Conservation (phyloP, 2,113 vertebrate genomes). For the Varanus salvator region DNA sequence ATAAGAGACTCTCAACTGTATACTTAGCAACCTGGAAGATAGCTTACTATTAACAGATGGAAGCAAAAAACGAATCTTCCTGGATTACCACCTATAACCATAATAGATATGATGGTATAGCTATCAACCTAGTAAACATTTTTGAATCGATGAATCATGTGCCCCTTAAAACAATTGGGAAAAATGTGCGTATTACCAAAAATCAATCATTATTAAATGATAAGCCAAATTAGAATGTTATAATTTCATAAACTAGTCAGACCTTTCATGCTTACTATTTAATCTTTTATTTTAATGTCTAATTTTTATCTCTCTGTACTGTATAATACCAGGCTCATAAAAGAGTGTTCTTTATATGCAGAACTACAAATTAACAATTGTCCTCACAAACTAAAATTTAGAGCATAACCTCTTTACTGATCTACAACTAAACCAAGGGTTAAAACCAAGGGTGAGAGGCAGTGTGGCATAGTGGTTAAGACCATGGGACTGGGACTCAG, state of each 20-base stretch:
- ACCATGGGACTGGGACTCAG: too few relatives aligned
- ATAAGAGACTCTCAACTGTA: constrained; percentile 9
- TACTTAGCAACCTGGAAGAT: not conserved
- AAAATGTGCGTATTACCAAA: not conserved
- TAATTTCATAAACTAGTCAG: not conserved
- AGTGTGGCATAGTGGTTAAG: too few relatives aligned
- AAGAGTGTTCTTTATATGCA: not conserved
- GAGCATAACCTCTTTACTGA: not conserved
- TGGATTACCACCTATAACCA: not conserved
- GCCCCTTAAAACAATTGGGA: not conserved
- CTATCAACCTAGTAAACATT: not conserved
- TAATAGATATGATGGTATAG: not conserved
- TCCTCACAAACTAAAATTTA: not conserved
- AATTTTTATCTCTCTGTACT: not conserved
- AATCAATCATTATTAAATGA: not conserved
- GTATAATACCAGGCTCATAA: not conserved
- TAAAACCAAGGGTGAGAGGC: too few relatives aligned
- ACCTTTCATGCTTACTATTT: not conserved
- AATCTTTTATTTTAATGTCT: not conserved
- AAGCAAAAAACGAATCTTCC: not conserved
- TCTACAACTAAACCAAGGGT: not conserved
- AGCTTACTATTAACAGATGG: not conserved
- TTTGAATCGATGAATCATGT: not conserved
- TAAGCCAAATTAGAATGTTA: not conserved
- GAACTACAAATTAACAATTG: not conserved